Evolutionary conservation across 2,797 vertebrate species (phyloP).

Genomic region (Pseudochaenichthys georgianus): DNA sequence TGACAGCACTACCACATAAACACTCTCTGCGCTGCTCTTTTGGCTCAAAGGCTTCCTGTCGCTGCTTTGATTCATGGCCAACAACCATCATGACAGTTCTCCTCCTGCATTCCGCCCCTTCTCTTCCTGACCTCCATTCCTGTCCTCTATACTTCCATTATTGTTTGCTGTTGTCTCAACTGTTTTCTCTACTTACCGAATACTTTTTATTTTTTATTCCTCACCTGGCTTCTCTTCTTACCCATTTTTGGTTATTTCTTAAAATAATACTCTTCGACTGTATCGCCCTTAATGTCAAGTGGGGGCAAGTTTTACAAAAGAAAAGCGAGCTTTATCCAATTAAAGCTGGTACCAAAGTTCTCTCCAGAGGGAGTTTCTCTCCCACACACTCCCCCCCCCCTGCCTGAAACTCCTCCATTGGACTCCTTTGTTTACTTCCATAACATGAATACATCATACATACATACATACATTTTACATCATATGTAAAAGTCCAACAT

Average conservation of each 20-base stretch:
- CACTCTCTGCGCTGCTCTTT: constrained; percentile 8
- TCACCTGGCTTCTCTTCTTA: not conserved
- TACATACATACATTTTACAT: no score
- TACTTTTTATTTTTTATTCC: not conserved
- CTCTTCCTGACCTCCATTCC: constrained; percentile 32
- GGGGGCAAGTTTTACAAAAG: not conserved
- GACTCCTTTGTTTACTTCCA: no score
- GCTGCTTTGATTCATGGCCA: constrained; percentile 60
- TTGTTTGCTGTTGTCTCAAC: constrained; percentile 1
- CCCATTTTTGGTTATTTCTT: constrained; percentile 1
- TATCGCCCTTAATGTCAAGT: not conserved
- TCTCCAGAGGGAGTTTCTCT: no score
- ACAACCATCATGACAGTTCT: constrained; percentile 43
- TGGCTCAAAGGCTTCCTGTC: constrained; percentile 61
- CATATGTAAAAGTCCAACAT: no score
- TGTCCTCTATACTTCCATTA: constrained; percentile 1
- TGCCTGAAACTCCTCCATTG: no score
- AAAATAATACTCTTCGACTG: not conserved
- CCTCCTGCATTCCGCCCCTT: not conserved
- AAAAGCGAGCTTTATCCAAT: no score
- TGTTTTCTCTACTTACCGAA: not conserved
- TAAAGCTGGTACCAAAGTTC: no score
- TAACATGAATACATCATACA: no score
- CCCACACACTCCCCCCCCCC: no score
- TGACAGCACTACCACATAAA: not conserved